phyloP scores from a whole-genome alignment of 2,888 invertebrate species.

The Cremastinae sp. region DNA sequence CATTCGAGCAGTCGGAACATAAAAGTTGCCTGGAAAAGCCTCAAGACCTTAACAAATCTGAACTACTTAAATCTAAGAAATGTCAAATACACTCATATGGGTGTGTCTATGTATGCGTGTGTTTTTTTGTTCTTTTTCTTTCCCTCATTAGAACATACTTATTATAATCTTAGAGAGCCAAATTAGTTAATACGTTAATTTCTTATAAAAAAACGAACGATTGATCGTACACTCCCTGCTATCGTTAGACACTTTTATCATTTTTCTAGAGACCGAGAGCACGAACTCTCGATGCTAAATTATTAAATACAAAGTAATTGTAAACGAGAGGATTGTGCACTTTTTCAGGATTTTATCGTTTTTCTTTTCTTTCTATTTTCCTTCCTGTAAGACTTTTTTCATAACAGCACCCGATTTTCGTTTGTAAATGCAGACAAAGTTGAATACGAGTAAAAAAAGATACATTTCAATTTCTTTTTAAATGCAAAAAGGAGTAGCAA shows the following conservation, averaged over 20 bases:
- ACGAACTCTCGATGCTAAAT: slow-evolving; percentile 11
- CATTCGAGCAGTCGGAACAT: slow-evolving; percentile 24
- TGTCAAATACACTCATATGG: slow-evolving; percentile 34
- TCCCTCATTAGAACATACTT: slow-evolving; percentile 18
- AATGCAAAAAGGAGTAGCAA: not conserved
- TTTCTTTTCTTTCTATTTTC: not conserved
- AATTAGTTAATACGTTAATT: slow-evolving; percentile 34
- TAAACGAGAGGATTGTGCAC: slow-evolving; percentile 52
- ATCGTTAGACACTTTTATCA: slow-evolving; percentile 26
- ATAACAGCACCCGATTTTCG: slow-evolving; percentile 59
- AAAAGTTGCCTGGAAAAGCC: slow-evolving; percentile 42
- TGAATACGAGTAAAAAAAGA: slow-evolving; percentile 4
- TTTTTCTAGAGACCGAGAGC: not conserved
- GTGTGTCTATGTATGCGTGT: slow-evolving; percentile 11
- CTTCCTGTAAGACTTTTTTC: slow-evolving; percentile 14
- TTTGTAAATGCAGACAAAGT: slow-evolving; percentile 20
- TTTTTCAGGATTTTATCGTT: slow-evolving; percentile 6
- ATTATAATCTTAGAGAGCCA: slow-evolving; percentile 22
- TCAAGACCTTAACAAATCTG: slow-evolving; percentile 51
- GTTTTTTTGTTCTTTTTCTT: not conserved
- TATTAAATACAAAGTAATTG: slow-evolving; percentile 28
- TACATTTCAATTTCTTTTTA: slow-evolving; percentile 6
- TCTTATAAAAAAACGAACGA: slow-evolving; percentile 16
- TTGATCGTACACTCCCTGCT: slow-evolving; percentile 26
- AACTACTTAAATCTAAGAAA: slow-evolving; percentile 54